A percentile compares a stretch with the other conserved stretches of the same genome.
These are phyloP conservation scores for Lepeophtheirus salmonis DNA, from an alignment of 1,140 invertebrate species.

Conservation along the genomic window DNA sequence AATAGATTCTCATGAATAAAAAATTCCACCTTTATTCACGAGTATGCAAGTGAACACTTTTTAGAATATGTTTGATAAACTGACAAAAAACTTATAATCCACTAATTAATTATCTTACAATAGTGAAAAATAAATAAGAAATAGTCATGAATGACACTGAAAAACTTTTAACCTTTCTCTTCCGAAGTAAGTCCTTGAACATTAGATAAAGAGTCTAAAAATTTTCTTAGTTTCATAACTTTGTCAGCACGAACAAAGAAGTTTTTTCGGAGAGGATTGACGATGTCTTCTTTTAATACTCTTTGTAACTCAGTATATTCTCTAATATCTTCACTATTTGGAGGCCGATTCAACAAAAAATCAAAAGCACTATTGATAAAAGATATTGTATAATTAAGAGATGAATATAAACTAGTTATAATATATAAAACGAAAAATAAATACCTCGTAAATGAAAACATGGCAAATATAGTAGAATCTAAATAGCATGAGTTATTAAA, in stretches of 20 bases:
- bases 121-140: neutral
- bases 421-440: too few relatives aligned
- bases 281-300: constrained; percentile 80
- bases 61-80: neutral
- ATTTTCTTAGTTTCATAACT: constrained; percentile 77
- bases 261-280: constrained; percentile 74
- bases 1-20: neutral
- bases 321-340: constrained; percentile 42
- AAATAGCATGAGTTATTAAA: constrained; percentile 95
- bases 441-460: constrained; percentile 75
- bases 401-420: neutral
- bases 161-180: constrained; percentile 48
- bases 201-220: constrained; percentile 68
- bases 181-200: constrained; percentile 72
- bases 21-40: neutral
- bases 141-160: neutral
- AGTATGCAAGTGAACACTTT: neutral
- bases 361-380: constrained; percentile 53
- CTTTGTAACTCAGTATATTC: constrained; percentile 70
- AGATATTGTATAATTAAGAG: neutral
- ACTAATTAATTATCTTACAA: constrained; percentile 17
- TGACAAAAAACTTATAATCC: constrained; percentile 9
- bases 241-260: constrained; percentile 76
- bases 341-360: constrained; percentile 53
- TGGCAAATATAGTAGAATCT: constrained; percentile 83